phyloP scores from a whole-genome alignment of 2,113 vertebrate species.

The Microcebus ravelobensis region DNA sequence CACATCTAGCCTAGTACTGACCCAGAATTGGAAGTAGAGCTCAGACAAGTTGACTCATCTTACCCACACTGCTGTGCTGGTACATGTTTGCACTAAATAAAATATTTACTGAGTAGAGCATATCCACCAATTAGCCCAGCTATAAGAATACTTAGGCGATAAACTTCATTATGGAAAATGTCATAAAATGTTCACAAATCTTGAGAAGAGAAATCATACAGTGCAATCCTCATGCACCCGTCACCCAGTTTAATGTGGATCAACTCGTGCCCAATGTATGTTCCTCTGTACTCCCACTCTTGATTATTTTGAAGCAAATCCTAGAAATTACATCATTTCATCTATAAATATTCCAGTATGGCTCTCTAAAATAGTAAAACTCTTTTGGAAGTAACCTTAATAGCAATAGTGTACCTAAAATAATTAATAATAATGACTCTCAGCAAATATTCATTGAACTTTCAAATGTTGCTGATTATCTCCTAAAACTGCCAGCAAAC shows the following conservation, averaged over 20 bases:
- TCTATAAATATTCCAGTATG: not conserved
- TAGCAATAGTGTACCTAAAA: not conserved
- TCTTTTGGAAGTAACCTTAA: not conserved
- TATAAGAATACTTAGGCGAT: not conserved
- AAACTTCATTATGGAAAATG: not conserved
- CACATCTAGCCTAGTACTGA: not conserved
- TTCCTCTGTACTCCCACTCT: not conserved
- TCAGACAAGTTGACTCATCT: not conserved
- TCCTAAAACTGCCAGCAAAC: not conserved
- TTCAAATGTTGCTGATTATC: not conserved
- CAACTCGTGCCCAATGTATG: not conserved
- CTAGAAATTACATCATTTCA: not conserved
- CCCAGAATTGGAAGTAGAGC: not conserved
- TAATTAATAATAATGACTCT: not conserved
- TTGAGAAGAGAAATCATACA: not conserved
- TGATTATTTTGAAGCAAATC: not conserved
- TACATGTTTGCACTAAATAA: not conserved
- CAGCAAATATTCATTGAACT: not conserved
- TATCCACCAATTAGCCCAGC: not conserved
- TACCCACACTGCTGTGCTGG: not conserved
- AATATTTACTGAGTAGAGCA: not conserved
- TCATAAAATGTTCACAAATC: not conserved
- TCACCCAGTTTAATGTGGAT: not conserved
- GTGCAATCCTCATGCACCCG: no score
- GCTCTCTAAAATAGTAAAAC: not conserved